phyloP scores from a whole-genome alignment of 2,888 invertebrate genomes.

The Acleris cristana region DNA sequence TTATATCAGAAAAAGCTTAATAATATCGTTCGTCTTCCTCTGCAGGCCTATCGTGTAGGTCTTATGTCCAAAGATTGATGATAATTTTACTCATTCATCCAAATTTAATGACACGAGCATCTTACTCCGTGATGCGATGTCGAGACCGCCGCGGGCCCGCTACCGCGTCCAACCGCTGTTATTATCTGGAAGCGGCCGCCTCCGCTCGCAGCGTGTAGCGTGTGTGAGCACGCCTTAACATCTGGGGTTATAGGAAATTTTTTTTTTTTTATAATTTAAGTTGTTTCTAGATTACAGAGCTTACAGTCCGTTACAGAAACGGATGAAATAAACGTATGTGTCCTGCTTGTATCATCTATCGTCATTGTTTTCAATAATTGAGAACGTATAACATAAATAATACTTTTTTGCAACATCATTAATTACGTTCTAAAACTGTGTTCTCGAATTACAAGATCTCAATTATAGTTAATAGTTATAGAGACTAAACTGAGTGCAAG shows the following conservation, averaged over 20 bases:
- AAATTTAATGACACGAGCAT: conserved; percentile 1
- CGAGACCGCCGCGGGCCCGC: conserved; percentile 27
- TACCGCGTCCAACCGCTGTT: conserved; percentile 29
- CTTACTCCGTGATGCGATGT: conserved; percentile 10
- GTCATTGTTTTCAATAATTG: too few relatives aligned
- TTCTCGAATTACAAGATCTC: too few relatives aligned
- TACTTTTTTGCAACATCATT: too few relatives aligned
- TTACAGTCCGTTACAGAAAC: background rate
- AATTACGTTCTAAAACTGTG: too few relatives aligned
- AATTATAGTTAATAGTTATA: too few relatives aligned
- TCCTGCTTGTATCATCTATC: too few relatives aligned
- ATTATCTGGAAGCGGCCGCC: conserved; percentile 40
- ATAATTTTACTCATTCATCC: background rate
- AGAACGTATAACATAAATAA: too few relatives aligned
- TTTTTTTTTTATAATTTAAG: background rate
- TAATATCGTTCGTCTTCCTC: too few relatives aligned
- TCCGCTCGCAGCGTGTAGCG: conserved; percentile 40
- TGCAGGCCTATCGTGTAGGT: background rate
- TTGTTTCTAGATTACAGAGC: background rate
- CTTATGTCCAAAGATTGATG: background rate
- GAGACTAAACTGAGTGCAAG: too few relatives aligned
- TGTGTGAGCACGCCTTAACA: conserved; percentile 40
- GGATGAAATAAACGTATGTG: too few relatives aligned
- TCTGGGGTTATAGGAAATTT: conserved; percentile 24
- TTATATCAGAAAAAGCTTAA: too few relatives aligned